A percentile compares a stretch with the other conserved stretches of the same genome.
Conservation (phyloP, 2,888 invertebrate species). For the Pristionchus arcanus region DNA sequence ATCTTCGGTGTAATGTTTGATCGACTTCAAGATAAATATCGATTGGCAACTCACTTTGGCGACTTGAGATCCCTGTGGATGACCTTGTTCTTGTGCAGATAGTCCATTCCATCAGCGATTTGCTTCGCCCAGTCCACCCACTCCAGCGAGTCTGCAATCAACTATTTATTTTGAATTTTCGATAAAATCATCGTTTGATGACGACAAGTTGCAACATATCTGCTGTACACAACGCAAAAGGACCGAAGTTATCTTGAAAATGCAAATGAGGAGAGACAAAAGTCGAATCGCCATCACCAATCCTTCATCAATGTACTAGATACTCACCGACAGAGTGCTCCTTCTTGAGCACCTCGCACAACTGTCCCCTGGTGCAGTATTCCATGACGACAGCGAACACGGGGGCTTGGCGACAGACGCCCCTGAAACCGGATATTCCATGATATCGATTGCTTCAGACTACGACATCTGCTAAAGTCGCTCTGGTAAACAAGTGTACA, state of each 20-base stretch:
- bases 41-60: slow-evolving; percentile 90
- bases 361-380: slow-evolving; percentile 94
- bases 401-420: slow-evolving; percentile 93
- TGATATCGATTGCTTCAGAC: background rate
- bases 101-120: slow-evolving; percentile 96
- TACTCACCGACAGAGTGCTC: slow-evolving; percentile 59
- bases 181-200: too few relatives aligned
- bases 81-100: slow-evolving; percentile 95
- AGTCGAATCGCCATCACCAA: too few relatives aligned
- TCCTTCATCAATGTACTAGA: too few relatives aligned
- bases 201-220: too few relatives aligned
- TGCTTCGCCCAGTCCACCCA: slow-evolving; percentile 92
- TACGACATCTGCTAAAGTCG: too few relatives aligned
- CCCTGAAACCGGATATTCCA: slow-evolving; percentile 83
- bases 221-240: too few relatives aligned
- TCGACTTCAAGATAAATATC: background rate
- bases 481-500: too few relatives aligned
- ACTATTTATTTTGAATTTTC: too few relatives aligned
- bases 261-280: too few relatives aligned
- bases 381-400: slow-evolving; percentile 98
- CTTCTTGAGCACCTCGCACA: slow-evolving; percentile 90
- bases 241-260: too few relatives aligned
- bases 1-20: background rate
- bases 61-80: slow-evolving; percentile 99
- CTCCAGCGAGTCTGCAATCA: background rate